Evolutionary conservation across 2,113 vertebrate genomes (phyloP).

Genomic region (Tupaia chinensis): DNA sequence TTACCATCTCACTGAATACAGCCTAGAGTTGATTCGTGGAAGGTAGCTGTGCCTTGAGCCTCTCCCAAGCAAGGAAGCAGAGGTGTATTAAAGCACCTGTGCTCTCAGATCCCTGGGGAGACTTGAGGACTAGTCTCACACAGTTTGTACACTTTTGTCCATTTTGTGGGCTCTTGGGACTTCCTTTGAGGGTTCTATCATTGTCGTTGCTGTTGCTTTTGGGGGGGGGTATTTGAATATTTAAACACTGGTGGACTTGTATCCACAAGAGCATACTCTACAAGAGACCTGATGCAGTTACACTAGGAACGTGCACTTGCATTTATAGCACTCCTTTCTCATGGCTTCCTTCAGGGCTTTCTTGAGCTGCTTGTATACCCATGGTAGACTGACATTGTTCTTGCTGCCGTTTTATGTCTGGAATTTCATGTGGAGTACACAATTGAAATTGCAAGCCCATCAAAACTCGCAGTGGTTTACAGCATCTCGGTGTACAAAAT

Average conservation of each 20-base stretch:
- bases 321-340: background rate
- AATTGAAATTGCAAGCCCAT: rapidly evolving
- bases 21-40: rapidly evolving
- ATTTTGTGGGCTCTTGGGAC: rapidly evolving
- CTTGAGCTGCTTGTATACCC: rapidly evolving
- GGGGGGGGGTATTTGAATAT: background rate
- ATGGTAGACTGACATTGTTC: rapidly evolving
- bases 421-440: rapidly evolving
- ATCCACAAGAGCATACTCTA: rapidly evolving
- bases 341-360: rapidly evolving
- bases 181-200: background rate
- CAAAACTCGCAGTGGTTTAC: rapidly evolving
- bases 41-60: background rate
- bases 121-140: no score
- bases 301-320: rapidly evolving
- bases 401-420: rapidly evolving
- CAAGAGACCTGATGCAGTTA: rapidly evolving
- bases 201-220: rapidly evolving
- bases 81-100: rapidly evolving
- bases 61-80: background rate
- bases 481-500: background rate
- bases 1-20: background rate
- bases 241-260: rapidly evolving
- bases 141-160: rapidly evolving
- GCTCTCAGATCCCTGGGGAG: background rate